Evolutionary conservation across 2,797 vertebrate species (phyloP).

Genomic region (Zenarchopterus dispar): DNA sequence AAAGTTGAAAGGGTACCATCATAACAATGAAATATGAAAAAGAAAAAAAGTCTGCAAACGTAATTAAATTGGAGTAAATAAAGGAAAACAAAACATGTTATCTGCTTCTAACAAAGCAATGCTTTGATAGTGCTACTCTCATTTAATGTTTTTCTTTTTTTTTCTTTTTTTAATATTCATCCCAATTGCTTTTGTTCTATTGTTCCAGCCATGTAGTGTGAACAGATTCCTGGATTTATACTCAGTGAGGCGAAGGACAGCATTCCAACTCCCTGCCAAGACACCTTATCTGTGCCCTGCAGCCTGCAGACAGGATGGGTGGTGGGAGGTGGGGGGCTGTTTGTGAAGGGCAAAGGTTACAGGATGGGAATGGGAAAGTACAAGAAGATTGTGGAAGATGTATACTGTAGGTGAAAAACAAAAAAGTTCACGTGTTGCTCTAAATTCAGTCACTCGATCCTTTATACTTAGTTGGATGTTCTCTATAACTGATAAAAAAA

Average conservation of each 20-base stretch:
- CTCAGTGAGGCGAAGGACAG: slow-evolving; percentile 74
- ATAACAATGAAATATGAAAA: too few species aligned
- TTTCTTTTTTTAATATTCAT: slow-evolving; percentile 40
- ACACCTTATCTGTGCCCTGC: slow-evolving; percentile 79
- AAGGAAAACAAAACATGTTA: too few species aligned
- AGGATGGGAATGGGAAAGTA: slow-evolving; percentile 40
- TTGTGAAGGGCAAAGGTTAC: slow-evolving; percentile 51
- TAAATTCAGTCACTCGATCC: not conserved
- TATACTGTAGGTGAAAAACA: not conserved
- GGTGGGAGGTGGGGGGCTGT: slow-evolving; percentile 16
- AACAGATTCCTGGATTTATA: slow-evolving; percentile 78
- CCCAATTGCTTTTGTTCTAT: slow-evolving; percentile 61
- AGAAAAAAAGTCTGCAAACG: too few species aligned
- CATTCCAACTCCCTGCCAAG: slow-evolving; percentile 72
- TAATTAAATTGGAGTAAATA: too few species aligned
- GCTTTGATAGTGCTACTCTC: slow-evolving; percentile 32
- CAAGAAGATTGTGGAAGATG: slow-evolving; percentile 25
- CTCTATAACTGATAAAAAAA: too few species aligned
- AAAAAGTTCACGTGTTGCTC: not conserved
- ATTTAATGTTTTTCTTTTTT: slow-evolving; percentile 18
- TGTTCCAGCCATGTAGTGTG: slow-evolving; percentile 67
- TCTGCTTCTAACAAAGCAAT: too few species aligned
- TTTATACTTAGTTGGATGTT: not conserved
- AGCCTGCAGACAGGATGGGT: slow-evolving; percentile 78
- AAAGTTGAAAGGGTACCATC: too few species aligned